A percentile compares a stretch with the other conserved stretches of the same genome.
Conservation (phyloP, 2,888 invertebrate species). For the Theretra japonica region DNA sequence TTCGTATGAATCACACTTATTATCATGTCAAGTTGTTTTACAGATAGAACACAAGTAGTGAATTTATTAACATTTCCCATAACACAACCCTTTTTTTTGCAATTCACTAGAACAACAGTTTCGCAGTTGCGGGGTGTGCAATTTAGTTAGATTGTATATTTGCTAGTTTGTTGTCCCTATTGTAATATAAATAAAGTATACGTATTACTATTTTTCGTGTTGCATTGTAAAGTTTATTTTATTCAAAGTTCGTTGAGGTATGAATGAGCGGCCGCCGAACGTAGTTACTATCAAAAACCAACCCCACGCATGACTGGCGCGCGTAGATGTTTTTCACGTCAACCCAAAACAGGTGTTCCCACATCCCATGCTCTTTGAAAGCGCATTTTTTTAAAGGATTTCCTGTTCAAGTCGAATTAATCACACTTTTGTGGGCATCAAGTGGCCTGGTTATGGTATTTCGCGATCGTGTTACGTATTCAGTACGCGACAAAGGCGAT, state of each 20-base stretch:
- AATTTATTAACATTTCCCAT: no score
- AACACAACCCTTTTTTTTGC: no score
- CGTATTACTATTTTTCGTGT: neutral
- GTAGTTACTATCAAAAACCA: slow-evolving; percentile 6
- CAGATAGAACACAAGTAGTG: no score
- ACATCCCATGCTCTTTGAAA: slow-evolving; percentile 19
- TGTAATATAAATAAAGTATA: neutral
- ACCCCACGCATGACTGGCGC: slow-evolving; percentile 8
- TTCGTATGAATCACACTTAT: no score
- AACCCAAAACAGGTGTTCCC: slow-evolving; percentile 18
- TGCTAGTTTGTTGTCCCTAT: no score
- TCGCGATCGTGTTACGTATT: slow-evolving; percentile 24
- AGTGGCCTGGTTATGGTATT: slow-evolving; percentile 19
- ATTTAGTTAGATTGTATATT: no score
- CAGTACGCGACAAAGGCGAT: slow-evolving; percentile 16
- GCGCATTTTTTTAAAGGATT: slow-evolving; percentile 19
- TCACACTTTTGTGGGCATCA: slow-evolving; percentile 19
- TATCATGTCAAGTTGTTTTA: no score
- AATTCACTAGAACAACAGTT: no score
- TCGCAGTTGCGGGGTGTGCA: no score
- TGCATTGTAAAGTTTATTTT: neutral
- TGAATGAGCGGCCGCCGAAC: neutral
- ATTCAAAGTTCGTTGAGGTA: neutral
- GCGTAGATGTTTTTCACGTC: slow-evolving; percentile 19
- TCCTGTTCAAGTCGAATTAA: slow-evolving; percentile 21